Evolutionary conservation across 2,113 vertebrate genomes (phyloP), one percentile per base, ranked within the genome.

Genomic region (Pteruthius melanotis): DNA sequence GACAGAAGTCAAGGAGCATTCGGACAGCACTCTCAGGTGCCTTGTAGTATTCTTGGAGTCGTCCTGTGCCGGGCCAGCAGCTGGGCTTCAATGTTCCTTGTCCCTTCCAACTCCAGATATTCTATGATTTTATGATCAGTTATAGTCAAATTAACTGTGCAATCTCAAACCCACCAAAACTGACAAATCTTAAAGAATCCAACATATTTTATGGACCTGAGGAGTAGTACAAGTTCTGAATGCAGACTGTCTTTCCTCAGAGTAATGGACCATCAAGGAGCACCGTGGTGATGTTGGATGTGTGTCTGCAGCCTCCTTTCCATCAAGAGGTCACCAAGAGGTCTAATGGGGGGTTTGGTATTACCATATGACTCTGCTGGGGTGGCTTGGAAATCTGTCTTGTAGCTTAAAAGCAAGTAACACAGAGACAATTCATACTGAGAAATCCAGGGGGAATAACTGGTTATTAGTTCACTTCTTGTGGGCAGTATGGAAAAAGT

Each of bases 361-460:
- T 39, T 10, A 17, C 63, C 47, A 64, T 33, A 54, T 85, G 90
- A 94, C 42, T 94, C 45, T 86, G 17, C 68, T 83, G 59, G 47
- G 63, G 64, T 95, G 85, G 44, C 35, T 88, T 91, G 75, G 63
- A 93, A 94, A 85, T 42, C 75, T 83, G 37, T 84, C 61, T 76
- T 61, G 47, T n/a, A 85, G 50, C 64, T 96, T 74, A 74, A 95
- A 95, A 91, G 39, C 75, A 72, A 94, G 84, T 74, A 86, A 96
- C 96, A 96, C 76, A 95, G 90, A 88, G 81, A 95, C 87, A 87
- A 95, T 94, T 95, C 95, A 96, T 96, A 85, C 82, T 70, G 95
- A 94, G 93, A 97, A 94, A 94, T 95, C 95, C 91, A 91, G 71
- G 84, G 93, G 96, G 96, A 94, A 95, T 95, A 93, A 83, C 90